Conservation (phyloP, 1,140 invertebrate genomes). For the Goniozus legneri region DNA sequence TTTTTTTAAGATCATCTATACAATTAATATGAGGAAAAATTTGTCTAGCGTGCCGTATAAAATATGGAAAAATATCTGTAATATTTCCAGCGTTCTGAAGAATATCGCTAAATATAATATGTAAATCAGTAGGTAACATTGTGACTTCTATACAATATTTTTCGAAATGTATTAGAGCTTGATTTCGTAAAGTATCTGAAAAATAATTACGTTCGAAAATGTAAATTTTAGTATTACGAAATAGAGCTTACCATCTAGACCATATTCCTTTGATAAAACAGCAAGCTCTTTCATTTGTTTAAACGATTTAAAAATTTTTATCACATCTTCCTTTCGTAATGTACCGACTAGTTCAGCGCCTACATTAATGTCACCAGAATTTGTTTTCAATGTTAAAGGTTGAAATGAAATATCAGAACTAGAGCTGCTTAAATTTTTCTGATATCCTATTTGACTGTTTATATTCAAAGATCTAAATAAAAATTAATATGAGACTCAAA, state of each 20-base stretch:
- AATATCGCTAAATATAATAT: conserved; percentile 91
- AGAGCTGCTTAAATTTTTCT: too few species aligned
- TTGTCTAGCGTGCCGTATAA: conserved; percentile 83
- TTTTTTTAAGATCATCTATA: conserved; percentile 95
- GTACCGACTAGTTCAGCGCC: conserved; percentile 79
- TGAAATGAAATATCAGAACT: conserved; percentile 77
- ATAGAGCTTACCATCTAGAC: conserved; percentile 71
- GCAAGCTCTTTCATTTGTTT: conserved; percentile 72
- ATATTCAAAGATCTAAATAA: too few species aligned
- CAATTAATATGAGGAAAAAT: conserved; percentile 97
- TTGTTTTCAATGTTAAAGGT: conserved; percentile 71
- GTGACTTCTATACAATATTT: conserved; percentile 82
- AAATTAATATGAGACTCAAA: too few species aligned
- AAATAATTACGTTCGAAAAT: too few species aligned
- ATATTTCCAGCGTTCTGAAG: conserved; percentile 78
- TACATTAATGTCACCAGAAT: conserved; percentile 76
- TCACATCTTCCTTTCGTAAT: conserved; percentile 73
- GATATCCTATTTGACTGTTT: too few species aligned
- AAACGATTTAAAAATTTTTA: conserved; percentile 82
- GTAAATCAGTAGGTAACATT: conserved; percentile 83
- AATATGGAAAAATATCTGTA: conserved; percentile 92
- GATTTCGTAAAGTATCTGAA: conserved; percentile 75
- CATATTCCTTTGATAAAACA: conserved; percentile 71
- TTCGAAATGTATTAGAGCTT: conserved; percentile 86
- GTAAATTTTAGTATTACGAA: conserved; percentile 2